phyloP scores from a whole-genome alignment of 92 coral and sea anemone genomes.

The Bergia sp. region DNA sequence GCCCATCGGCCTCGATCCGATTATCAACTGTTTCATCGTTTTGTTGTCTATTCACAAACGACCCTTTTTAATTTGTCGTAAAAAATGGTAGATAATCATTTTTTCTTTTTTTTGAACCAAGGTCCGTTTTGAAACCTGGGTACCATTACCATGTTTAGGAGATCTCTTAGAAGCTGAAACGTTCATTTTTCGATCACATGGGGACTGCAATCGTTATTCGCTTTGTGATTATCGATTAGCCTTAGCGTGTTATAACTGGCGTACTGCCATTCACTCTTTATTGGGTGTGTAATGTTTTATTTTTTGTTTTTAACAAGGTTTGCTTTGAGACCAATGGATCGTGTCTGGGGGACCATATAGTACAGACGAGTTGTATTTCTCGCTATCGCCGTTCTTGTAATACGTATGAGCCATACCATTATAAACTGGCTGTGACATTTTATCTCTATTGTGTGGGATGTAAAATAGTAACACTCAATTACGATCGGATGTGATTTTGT shows the following conservation, averaged over 20 bases:
- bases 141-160: neutral
- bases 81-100: neutral
- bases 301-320: neutral
- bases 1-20: constrained; percentile 9
- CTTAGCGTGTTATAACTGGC: constrained; percentile 6
- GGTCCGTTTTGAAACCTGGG: neutral
- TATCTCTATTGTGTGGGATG: too few relatives aligned
- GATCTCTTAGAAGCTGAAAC: constrained; percentile 1
- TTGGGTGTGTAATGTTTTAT: neutral
- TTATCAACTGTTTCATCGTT: constrained; percentile 3
- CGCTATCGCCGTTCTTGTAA: too few relatives aligned
- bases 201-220: neutral
- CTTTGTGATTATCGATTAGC: constrained; percentile 4
- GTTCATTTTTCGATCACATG: neutral
- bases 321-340: neutral
- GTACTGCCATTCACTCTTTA: neutral
- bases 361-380: too few relatives aligned
- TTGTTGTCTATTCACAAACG: constrained; percentile 4
- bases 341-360: too few relatives aligned
- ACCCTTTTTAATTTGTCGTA: neutral
- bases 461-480: too few relatives aligned
- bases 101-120: neutral
- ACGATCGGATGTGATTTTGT: too few relatives aligned
- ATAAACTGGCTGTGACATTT: too few relatives aligned
- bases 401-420: too few relatives aligned